Percentiles rank a stretch among this genome's conserved stretches.
Conservation (phyloP, 2,888 invertebrate genomes). For the Pediacus dermestoides region DNA sequence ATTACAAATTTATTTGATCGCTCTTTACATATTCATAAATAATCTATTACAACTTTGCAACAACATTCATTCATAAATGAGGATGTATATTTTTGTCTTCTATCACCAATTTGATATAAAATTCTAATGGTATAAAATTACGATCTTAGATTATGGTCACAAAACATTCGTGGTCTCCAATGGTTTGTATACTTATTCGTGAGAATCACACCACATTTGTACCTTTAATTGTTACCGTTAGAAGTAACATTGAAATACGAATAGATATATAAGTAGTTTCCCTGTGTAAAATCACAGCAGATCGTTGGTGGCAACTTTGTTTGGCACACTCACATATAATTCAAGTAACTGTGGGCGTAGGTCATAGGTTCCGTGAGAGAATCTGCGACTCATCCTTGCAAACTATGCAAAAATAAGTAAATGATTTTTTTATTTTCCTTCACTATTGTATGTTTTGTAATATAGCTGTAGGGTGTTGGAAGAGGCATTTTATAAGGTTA, state of each 20-base stretch:
- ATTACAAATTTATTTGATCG: too few species aligned
- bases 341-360: constrained; percentile 6
- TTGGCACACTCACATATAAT: constrained; percentile 10
- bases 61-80: too few species aligned
- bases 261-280: constrained; percentile 7
- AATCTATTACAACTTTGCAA: too few species aligned
- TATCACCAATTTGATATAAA: too few species aligned
- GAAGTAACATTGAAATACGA: constrained; percentile 13
- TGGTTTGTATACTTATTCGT: constrained; percentile 3
- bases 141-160: too few species aligned
- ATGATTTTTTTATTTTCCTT: constrained; percentile 5
- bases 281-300: constrained; percentile 4
- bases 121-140: too few species aligned
- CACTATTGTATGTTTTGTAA: too few species aligned
- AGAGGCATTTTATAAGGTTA: too few species aligned
- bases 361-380: constrained; percentile 9
- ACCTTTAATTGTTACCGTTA: constrained; percentile 27
- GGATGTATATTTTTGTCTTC: too few species aligned
- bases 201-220: constrained; percentile 18
- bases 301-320: constrained; percentile 6
- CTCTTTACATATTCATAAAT: too few species aligned
- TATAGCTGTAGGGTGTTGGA: too few species aligned
- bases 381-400: constrained; percentile 2
- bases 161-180: background rate
- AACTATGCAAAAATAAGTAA: constrained; percentile 6